Evolutionary conservation across 2,888 invertebrate genomes (phyloP), one percentile per base, ranked within the genome.

Genomic region (Holacanthella duospinosa): DNA sequence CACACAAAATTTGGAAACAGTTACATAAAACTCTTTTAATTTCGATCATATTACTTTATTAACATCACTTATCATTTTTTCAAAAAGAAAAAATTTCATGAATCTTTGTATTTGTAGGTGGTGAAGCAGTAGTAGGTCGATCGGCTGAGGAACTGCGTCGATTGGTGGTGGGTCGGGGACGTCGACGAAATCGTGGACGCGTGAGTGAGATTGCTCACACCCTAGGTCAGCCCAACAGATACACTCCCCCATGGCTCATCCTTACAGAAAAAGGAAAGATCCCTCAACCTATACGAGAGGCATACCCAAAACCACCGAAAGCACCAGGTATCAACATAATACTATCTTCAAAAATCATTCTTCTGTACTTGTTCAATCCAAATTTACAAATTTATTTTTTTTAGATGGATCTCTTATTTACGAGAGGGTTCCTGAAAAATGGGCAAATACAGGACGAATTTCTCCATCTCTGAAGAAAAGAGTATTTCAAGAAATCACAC

Each of bases 291-390:
- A 85, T 85, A 72, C 85, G 86, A 76, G 85, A 88, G 71, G 88
- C 88, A 74, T 93, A 90, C 80, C 93, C 93, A 61, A 88, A 89
- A 78, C 93, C 93, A 70, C 92, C 92, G 57, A 91, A 90, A 79
- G 92, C 88, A 65, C 87, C 88, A 66, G 89, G 86, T 86, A 62
- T 61, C 36, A 28, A 26, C 24, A 29, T 36, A 6, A 26, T 16
- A n/a, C n/a, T n/a, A n/a, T n/a, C n/a, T n/a, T n/a, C n/a, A n/a
- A n/a, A n/a, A 9, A 24, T 12, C 16, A 16, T 54, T 19, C 21
- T 16, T 12, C 55, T 54, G 21, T 12, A 19, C 24, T 16, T 21
- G 55, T 54, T 16, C 24, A 29, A 26, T 29, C 16, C 9, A 57
- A 6, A 16, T 25, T 16, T 26, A 29, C 43, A 2, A 43, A 2